Evolutionary conservation across 2,888 invertebrate species (phyloP).

Genomic region (Agrilus mali): DNA sequence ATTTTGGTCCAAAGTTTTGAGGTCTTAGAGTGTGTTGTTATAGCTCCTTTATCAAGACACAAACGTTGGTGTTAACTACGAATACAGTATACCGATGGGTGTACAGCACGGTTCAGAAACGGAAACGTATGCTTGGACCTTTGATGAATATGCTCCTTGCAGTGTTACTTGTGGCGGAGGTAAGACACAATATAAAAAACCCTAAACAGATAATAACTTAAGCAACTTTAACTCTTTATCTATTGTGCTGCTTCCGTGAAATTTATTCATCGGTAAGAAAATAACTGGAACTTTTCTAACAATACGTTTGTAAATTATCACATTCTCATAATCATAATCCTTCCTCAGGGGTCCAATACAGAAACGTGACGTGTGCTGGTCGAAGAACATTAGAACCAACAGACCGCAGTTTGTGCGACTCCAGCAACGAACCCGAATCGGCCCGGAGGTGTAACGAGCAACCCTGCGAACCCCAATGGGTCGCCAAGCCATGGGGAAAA

Average conservation of each 20-base stretch:
- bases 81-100: conserved; percentile 76
- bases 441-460: conserved; percentile 61
- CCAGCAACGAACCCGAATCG: conserved; percentile 54
- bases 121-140: conserved; percentile 75
- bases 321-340: no score
- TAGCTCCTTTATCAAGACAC: conserved; percentile 71
- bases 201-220: no score
- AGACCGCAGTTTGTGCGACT: conserved; percentile 67
- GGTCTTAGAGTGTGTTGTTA: no score
- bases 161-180: conserved; percentile 86
- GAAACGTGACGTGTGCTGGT: conserved; percentile 71
- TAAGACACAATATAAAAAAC: conserved; percentile 21
- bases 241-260: no score
- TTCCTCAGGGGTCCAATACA: conserved; percentile 52
- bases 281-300: no score
- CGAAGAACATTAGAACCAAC: conserved; percentile 58
- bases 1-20: no score
- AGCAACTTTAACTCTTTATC: no score
- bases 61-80: conserved; percentile 77
- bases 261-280: no score
- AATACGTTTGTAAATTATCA: no score
- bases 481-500: conserved; percentile 60
- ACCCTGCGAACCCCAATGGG: conserved; percentile 74
- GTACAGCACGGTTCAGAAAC: conserved; percentile 50
- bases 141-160: conserved; percentile 67